Base-by-base conservation (phyloP, 64 coral and sea anemone species). In the Catalaphyllia jardinei region DNA sequence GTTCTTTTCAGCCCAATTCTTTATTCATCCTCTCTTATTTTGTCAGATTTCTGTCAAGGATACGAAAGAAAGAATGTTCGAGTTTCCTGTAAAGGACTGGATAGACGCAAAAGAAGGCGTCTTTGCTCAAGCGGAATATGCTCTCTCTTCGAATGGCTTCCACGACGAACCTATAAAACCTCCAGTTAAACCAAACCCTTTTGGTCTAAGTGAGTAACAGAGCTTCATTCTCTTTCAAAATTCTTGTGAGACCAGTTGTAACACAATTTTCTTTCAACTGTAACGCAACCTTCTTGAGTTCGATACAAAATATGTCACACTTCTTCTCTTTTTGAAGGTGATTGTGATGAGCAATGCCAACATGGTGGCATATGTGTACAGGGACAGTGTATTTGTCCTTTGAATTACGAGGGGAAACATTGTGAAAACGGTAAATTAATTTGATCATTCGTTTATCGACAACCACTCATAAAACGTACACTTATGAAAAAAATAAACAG, bases 1-100 rank as follows among this genome's bases (percentile, higher is more conserved):
- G 20, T 79, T 51, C 77, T 5, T 29, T 49, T 14, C 20, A 22
- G 33, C 76, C 5, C 49, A 27, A 64, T 31, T 11, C 8, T 62
- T 83, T 10, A 35, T 20, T 31, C 18, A 3, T 35, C 29, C 10
- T 83, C 18, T 13, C 50, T 50, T 28, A 27, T 25, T 24, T 74
- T 76, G 77, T 28, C 42, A 98, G 95, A 86, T 98, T 79, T 80
- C 80, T 31, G 85, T 98, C 2, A 94, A 94, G 57, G 95, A 94
- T 38, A 87, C 83, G 88, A 91, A 89, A 52, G 83, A 71, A 29
- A 86, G 77, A 31, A 91, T 39, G 11, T 98, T 91, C 29, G 52
- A 91, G 14, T 98, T 98, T 31, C 92, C 85, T 42, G 57, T 98
- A 25, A 76, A 91, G 25, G 85, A 88, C 31, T 98, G 95, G 95